Percentiles rank a stretch among this genome's conserved stretches.
These are phyloP conservation scores for Eupithecia vulgata DNA, from an alignment of 2,888 invertebrate genomes.

Conservation along the genomic window DNA sequence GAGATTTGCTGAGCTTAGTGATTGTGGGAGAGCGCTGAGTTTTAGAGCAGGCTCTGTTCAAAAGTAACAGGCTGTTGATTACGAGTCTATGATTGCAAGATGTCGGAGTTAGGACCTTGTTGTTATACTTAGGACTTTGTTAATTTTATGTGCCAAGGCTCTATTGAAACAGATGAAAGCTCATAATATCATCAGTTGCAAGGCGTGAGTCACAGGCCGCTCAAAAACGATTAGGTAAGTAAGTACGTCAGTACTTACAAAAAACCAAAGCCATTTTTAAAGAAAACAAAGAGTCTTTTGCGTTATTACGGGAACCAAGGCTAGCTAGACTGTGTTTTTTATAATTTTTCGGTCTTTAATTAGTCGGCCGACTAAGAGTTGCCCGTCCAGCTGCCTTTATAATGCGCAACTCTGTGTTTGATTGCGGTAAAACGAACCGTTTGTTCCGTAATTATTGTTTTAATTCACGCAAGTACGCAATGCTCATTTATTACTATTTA, in stretches of 20 bases:
- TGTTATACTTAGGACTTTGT: too few species aligned
- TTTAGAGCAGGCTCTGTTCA: neutral
- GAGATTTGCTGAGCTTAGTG: neutral
- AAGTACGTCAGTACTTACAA: neutral
- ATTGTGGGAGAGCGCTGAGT: neutral
- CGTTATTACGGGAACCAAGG: neutral
- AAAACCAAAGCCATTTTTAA: neutral
- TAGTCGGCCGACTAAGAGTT: conserved; percentile 24
- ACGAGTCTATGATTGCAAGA: neutral
- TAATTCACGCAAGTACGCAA: conserved; percentile 58
- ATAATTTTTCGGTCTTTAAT: neutral
- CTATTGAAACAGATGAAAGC: too few species aligned
- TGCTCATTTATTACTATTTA: conserved; percentile 53
- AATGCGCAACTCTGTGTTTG: conserved; percentile 77
- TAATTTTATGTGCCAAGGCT: too few species aligned
- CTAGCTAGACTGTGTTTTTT: neutral
- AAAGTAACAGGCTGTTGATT: neutral
- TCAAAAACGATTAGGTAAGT: neutral
- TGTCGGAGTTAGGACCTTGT: too few species aligned
- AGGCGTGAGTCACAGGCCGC: neutral
- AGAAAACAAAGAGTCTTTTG: too few species aligned
- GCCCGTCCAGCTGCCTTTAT: conserved; percentile 42
- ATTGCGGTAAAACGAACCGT: conserved; percentile 70
- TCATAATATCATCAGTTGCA: too few species aligned
- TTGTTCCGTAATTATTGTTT: conserved; percentile 69